A percentile compares a stretch with the other conserved stretches of the same genome.
These are phyloP conservation scores for Callospermophilus lateralis DNA, from an alignment of 2,113 vertebrate species.

Conservation along the genomic window DNA sequence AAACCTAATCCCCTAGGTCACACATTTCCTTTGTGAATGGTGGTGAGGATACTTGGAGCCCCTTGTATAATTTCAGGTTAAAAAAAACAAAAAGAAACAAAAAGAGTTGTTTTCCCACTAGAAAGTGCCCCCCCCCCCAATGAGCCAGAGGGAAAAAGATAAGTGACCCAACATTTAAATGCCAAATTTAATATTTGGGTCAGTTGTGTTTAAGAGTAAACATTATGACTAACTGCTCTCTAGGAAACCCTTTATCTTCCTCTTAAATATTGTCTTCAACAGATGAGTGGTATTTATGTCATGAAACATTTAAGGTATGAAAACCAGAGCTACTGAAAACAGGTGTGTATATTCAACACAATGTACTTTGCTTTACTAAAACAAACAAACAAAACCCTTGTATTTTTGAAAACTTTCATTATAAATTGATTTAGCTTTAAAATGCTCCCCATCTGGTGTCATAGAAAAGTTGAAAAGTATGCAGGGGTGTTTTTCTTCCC, in stretches of 20 bases:
- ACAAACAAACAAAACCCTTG: background rate
- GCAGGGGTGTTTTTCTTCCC: fast-evolving
- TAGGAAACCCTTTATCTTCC: conserved; percentile 9
- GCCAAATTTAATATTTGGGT: conserved; percentile 2
- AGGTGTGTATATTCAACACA: background rate
- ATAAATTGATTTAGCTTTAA: conserved; percentile 18
- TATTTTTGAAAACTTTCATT: background rate
- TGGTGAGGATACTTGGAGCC: background rate
- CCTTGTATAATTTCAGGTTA: conserved; percentile 46
- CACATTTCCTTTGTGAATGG: conserved; percentile 52
- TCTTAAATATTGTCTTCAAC: conserved; percentile 58
- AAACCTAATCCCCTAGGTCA: background rate
- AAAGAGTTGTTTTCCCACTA: conserved; percentile 27
- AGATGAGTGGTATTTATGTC: background rate
- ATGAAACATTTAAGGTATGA: background rate
- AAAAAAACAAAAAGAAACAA: conserved; percentile 22
- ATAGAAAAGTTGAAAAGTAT: background rate
- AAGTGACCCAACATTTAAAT: conserved; percentile 46
- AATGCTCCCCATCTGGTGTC: background rate
- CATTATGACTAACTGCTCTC: background rate
- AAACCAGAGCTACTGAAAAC: background rate
- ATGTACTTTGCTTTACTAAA: background rate
- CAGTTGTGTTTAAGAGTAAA: conserved; percentile 51
- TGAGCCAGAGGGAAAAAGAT: background rate
- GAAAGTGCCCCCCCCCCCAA: background rate